Evolutionary conservation across 1,140 invertebrate species (phyloP).

Genomic region (Drosophila dunni): DNA sequence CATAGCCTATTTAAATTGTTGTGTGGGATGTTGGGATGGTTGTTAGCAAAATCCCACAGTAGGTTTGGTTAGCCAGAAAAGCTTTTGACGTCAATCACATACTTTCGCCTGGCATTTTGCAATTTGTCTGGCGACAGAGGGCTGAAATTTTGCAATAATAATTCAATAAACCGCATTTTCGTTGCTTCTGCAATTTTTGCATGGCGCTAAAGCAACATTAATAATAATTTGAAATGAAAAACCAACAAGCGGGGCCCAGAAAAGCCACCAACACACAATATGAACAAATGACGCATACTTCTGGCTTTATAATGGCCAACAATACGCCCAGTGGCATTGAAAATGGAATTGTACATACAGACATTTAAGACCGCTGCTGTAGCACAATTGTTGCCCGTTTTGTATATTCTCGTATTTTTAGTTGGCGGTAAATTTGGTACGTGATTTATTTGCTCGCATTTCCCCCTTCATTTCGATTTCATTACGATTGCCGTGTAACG

Average conservation of each 20-base stretch:
- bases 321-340: neutral
- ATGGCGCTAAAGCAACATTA: slow-evolving; percentile 22
- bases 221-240: slow-evolving; percentile 45
- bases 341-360: neutral
- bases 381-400: slow-evolving; percentile 48
- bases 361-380: slow-evolving; percentile 33
- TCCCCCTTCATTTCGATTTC: slow-evolving; percentile 66
- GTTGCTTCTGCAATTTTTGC: slow-evolving; percentile 27
- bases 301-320: slow-evolving; percentile 28
- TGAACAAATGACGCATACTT: slow-evolving; percentile 41
- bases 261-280: neutral
- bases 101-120: slow-evolving; percentile 40
- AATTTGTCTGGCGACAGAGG: slow-evolving; percentile 16
- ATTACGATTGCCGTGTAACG: slow-evolving; percentile 71
- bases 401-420: slow-evolving; percentile 35
- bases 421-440: slow-evolving; percentile 52
- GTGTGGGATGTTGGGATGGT: neutral
- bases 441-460: slow-evolving; percentile 70
- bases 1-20: neutral
- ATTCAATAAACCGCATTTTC: slow-evolving; percentile 52
- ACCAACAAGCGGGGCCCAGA: slow-evolving; percentile 24
- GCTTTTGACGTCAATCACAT: slow-evolving; percentile 52
- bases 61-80: slow-evolving; percentile 2
- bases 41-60: neutral
- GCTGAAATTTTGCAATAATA: slow-evolving; percentile 40